These are phyloP conservation scores for Ciconia boyciana DNA, from an alignment of 2,113 vertebrate species.

Conservation along the genomic window DNA sequence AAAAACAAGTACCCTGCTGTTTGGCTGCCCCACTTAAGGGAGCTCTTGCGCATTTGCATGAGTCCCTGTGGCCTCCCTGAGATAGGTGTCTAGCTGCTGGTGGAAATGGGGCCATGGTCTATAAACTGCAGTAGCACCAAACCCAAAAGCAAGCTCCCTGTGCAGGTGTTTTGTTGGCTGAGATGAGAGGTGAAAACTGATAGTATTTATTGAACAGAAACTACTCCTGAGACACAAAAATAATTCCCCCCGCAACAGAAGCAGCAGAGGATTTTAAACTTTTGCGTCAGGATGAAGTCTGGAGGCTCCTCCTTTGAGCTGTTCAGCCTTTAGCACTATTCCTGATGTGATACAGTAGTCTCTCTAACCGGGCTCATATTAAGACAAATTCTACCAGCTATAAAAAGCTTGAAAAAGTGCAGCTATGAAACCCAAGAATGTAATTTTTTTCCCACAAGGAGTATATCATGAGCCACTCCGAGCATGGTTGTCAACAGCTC, in stretches of 20 bases:
- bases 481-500: neutral
- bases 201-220: neutral
- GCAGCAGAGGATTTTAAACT: neutral
- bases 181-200: neutral
- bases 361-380: neutral
- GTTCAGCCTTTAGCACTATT: neutral
- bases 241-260: neutral
- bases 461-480: neutral
- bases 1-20: neutral
- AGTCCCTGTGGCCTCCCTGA: neutral
- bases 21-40: neutral
- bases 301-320: neutral
- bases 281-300: neutral
- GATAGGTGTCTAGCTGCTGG: neutral
- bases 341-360: neutral
- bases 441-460: neutral
- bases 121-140: neutral
- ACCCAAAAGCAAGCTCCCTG: neutral
- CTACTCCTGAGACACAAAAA: neutral
- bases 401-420: neutral
- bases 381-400: neutral
- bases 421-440: neutral
- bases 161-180: neutral
- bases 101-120: neutral
- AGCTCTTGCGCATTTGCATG: neutral